Evolutionary conservation across 1,140 invertebrate species (phyloP).

Genomic region (Pomacea maculata): DNA sequence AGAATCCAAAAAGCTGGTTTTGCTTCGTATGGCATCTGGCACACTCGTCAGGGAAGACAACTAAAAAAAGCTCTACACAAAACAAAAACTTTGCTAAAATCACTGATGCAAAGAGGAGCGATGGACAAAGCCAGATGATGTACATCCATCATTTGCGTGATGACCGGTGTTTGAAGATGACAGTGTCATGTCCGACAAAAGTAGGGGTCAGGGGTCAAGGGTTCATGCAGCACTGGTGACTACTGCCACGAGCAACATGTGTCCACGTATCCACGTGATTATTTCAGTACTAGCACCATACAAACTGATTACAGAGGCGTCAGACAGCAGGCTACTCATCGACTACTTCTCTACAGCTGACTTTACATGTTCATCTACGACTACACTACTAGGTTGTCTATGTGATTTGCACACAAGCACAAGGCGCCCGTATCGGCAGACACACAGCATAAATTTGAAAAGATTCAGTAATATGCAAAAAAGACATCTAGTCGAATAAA

Average conservation of each 20-base stretch:
- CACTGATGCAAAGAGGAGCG: too few relatives aligned
- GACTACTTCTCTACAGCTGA: background rate
- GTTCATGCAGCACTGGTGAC: too few relatives aligned
- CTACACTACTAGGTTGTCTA: background rate
- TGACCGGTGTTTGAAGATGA: too few relatives aligned
- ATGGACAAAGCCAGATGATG: too few relatives aligned
- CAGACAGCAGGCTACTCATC: background rate
- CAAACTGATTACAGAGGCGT: background rate
- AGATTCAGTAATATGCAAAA: background rate
- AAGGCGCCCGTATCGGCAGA: background rate
- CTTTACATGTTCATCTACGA: background rate
- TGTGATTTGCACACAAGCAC: background rate
- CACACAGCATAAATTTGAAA: background rate
- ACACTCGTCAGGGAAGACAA: too few relatives aligned
- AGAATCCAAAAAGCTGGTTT: too few relatives aligned
- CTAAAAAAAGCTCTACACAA: too few relatives aligned
- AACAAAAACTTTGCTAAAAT: too few relatives aligned
- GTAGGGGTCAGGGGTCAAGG: too few relatives aligned
- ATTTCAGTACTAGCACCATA: slow-evolving; percentile 4
- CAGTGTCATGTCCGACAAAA: too few relatives aligned
- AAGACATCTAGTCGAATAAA: background rate
- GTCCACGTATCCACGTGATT: background rate
- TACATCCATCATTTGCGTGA: too few relatives aligned
- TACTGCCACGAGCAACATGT: background rate
- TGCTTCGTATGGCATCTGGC: too few relatives aligned